Evolutionary conservation across 2,888 invertebrate genomes (phyloP), one percentile per base, ranked within the genome.

Genomic region (Dryobotodes eremita): DNA sequence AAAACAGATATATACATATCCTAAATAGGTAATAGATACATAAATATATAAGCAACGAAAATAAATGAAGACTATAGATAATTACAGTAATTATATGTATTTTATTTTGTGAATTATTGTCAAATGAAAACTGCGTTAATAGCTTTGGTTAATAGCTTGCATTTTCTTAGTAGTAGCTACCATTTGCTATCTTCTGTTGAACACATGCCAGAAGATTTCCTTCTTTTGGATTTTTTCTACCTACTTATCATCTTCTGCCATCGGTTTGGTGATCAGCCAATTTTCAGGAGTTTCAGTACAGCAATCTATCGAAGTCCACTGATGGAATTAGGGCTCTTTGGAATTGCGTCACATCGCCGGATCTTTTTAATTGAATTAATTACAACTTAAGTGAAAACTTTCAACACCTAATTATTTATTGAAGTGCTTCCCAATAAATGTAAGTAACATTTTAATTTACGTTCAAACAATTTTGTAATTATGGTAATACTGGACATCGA

Each of bases 381-480:
- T 77, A 79, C 36, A 57, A 75, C 20, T 48, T 66, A 81, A 77
- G 55, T 72, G 72, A 85, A 79, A 85, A 71, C 61, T 83, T 86
- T 86, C 83, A 85, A 83, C 89, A 81, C 77, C 62, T 80, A 77
- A 75, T 82, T 82, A 88, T 88, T 88, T 88, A 88, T 88, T 79
- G 69, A 80, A 82, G 42, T 48, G 55, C 55, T 59, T 79, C 42
- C 72, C 80, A 79, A 88, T 88, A 82, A 88, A 82, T 79, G 85
- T 86, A 77, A 46, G 57, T 83, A 88, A 85, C 83, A 84, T 88
- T 90, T 88, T 87, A 90, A 89, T 90, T 87, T 89, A 89, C 87
- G 72, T 87, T 83, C 69, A 77, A 84, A 83, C 72, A 75, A 64
- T 78, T 86, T 88, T 89, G 31, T 87, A 88, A 88, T 89, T 87